Percentiles rank a stretch among this genome's conserved stretches.
phyloP scores from a whole-genome alignment of 2,113 vertebrate genomes.

The Paradisaea rubra region DNA sequence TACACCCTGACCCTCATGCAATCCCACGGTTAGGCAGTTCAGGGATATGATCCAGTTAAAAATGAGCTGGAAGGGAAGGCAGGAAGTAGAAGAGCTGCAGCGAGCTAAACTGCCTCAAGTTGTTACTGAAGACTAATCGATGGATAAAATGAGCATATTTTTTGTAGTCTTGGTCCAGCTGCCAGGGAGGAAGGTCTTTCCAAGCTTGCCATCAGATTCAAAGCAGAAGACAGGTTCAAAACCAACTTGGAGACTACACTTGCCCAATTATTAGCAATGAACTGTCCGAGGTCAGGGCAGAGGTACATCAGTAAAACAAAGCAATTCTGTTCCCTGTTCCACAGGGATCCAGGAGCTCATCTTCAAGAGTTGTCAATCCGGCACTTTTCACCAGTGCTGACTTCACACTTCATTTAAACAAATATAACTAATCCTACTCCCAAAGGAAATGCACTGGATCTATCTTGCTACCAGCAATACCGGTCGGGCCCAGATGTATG shows the following conservation, averaged over 20 bases:
- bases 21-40: background rate
- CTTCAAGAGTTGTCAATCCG: background rate
- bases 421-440: background rate
- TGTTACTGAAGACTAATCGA: background rate
- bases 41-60: background rate
- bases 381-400: background rate
- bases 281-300: background rate
- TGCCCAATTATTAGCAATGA: background rate
- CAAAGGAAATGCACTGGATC: background rate
- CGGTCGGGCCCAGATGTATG: background rate
- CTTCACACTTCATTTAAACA: slow-evolving; percentile 31
- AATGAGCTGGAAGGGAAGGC: background rate
- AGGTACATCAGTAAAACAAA: background rate
- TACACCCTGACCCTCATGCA: accelerated
- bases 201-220: background rate
- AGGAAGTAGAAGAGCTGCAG: background rate
- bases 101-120: background rate
- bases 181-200: background rate
- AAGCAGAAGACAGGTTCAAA: background rate
- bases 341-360: background rate
- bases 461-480: background rate
- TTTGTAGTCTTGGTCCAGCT: background rate
- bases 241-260: background rate
- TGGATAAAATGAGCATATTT: background rate
- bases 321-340: background rate